Base-by-base conservation (phyloP, 2,797 vertebrate genomes). In the Gymnopithys bicolor region DNA sequence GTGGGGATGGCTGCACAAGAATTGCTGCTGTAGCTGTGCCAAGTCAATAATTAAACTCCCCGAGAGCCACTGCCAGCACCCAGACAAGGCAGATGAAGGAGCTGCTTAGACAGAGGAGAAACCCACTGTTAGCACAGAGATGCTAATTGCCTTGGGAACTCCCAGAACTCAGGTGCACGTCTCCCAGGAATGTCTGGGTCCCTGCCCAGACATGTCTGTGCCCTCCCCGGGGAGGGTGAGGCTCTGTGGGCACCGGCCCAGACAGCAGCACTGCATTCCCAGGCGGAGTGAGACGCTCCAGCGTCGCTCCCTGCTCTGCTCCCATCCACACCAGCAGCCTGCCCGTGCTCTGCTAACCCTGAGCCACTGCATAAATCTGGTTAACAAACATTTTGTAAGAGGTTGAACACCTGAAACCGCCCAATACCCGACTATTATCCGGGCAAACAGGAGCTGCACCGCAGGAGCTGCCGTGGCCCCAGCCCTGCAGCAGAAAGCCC, bases 171-270 rank as follows among this genome's bases (percentile, higher is more conserved):
- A 37, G 94, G 89, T 88, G 94, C 81, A 15, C 21, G 77, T 48
- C 93, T 94, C 94, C 78, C 89, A 87, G 82, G 90, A 95, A 94
- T 48, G 94, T 93, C 95, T 96, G 91, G 67, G 87, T 6, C 56
- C 59, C 63, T 91, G 93, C 59, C 91, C 1, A 1, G 71, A n/a
- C 95, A 69, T 5, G 71, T 66, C 75, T 0, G 4, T 89, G 91
- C 81, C 86, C 93, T 93, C 48, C 64, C 48, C 2, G 5, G 70
- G 28, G 4, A 35, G 77, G 89, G 84, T 5, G 95, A 59, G 91
- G 87, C 93, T 70, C 69, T 0, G 25, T 2, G 45, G 93, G 83
- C 83, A 94, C 56, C 13, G 0, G 53, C 58, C 16, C 3, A 13
- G 73, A 10, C 4, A 32, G 80, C 71, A 23, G 46, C 82, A 5